Conservation (phyloP, 1,140 invertebrate species). For the Heliconius eleuchia region DNA sequence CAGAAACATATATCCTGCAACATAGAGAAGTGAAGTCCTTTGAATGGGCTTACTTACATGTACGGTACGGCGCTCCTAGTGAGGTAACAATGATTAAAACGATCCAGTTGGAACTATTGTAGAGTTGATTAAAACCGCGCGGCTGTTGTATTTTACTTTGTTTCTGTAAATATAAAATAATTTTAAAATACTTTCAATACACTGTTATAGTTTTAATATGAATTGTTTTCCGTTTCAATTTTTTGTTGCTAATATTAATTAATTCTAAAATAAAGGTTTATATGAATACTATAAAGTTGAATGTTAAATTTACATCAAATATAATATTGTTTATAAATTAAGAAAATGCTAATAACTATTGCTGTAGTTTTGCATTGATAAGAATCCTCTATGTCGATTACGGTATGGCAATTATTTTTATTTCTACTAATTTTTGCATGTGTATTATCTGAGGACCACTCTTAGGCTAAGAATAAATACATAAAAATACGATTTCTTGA, state of each 20-base stretch:
- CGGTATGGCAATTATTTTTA: no score
- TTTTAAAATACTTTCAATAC: neutral
- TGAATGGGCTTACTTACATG: neutral
- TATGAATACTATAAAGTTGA: no score
- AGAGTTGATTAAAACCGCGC: conserved; percentile 3
- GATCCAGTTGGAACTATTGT: neutral
- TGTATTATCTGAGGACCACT: no score
- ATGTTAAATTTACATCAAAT: no score
- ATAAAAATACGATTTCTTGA: no score
- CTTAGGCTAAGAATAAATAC: no score
- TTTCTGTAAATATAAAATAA: neutral
- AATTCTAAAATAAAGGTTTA: neutral
- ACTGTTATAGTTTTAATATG: neutral
- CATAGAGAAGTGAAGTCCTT: neutral
- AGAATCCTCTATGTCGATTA: no score
- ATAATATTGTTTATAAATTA: no score
- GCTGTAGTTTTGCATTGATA: no score
- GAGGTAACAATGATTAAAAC: conserved; percentile 15
- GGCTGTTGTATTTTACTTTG: neutral
- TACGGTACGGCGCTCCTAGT: neutral
- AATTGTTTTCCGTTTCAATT: neutral
- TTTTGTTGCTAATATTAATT: neutral
- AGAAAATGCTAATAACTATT: no score
- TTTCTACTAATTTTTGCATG: no score
- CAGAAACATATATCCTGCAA: neutral